phyloP scores from a whole-genome alignment of 2,888 invertebrate species.

The Miltochrista miniata region DNA sequence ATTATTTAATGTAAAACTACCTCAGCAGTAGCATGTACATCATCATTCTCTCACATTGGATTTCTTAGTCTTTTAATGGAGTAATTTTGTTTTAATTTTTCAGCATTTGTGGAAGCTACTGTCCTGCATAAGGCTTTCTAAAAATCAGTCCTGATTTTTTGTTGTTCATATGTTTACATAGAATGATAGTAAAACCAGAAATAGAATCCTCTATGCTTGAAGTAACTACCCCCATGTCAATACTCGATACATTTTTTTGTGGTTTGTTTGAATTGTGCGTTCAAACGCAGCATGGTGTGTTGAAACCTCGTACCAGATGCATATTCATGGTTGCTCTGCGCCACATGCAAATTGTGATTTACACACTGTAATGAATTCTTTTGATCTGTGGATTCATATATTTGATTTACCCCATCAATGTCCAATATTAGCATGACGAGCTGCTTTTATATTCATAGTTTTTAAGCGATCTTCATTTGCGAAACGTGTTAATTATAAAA shows the following conservation, averaged over 20 bases:
- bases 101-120: too few species aligned
- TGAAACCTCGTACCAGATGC: conserved; percentile 73
- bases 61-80: too few species aligned
- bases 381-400: conserved; percentile 83
- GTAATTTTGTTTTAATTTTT: too few species aligned
- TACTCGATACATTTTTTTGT: conserved; percentile 16
- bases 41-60: too few species aligned
- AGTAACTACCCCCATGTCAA: not conserved
- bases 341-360: conserved; percentile 83
- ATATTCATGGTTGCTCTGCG: conserved; percentile 78
- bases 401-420: conserved; percentile 82
- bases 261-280: conserved; percentile 16
- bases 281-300: conserved; percentile 70
- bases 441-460: conserved; percentile 81
- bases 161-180: too few species aligned
- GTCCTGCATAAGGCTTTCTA: too few species aligned
- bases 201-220: too few species aligned
- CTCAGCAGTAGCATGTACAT: too few species aligned
- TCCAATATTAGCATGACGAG: conserved; percentile 73
- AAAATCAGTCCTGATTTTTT: too few species aligned
- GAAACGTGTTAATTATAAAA: conserved; percentile 10
- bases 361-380: conserved; percentile 84
- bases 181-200: too few species aligned
- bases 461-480: conserved; percentile 56
- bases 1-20: too few species aligned